phyloP scores from a whole-genome alignment of 1,140 invertebrate genomes.

The Anadara kagoshimensis region DNA sequence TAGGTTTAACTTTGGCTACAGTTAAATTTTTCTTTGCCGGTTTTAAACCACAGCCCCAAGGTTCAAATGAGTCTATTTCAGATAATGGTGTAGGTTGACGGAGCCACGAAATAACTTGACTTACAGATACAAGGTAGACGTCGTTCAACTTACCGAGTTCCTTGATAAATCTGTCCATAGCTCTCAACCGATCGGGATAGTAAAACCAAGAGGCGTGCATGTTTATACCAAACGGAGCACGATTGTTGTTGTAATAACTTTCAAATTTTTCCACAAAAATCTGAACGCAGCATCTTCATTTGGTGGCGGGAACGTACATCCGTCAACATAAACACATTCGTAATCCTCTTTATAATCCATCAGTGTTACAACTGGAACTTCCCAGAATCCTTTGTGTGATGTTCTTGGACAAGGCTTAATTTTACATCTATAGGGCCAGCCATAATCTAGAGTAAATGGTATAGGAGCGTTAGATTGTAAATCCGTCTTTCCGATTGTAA shows the following conservation, averaged over 20 bases:
- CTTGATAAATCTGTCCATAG: conserved; percentile 57
- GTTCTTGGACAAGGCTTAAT: conserved; percentile 55
- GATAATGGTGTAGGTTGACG: conserved; percentile 48
- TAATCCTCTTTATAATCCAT: conserved; percentile 50
- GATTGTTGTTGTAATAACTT: conserved; percentile 54
- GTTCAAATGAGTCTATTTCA: conserved; percentile 45
- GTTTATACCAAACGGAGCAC: conserved; percentile 58
- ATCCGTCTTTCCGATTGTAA: conserved; percentile 47
- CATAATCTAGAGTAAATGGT: conserved; percentile 63
- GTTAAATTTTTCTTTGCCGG: not conserved
- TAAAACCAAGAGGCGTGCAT: conserved; percentile 63
- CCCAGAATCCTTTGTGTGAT: conserved; percentile 58
- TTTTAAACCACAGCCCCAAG: conserved; percentile 47
- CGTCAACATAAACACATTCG: conserved; percentile 57
- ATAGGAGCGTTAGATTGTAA: conserved; percentile 29
- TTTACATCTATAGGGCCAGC: conserved; percentile 55
- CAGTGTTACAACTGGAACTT: conserved; percentile 57
- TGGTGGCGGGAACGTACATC: conserved; percentile 44
- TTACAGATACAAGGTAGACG: conserved; percentile 58
- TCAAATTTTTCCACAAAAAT: conserved; percentile 60
- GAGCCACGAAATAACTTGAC: conserved; percentile 62
- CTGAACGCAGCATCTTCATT: conserved; percentile 49
- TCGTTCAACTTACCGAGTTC: conserved; percentile 52
- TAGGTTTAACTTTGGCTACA: not conserved
- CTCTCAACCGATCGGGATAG: conserved; percentile 47